Base-by-base conservation (phyloP, 2,797 vertebrate genomes). In the Gorsachius magnificus region DNA sequence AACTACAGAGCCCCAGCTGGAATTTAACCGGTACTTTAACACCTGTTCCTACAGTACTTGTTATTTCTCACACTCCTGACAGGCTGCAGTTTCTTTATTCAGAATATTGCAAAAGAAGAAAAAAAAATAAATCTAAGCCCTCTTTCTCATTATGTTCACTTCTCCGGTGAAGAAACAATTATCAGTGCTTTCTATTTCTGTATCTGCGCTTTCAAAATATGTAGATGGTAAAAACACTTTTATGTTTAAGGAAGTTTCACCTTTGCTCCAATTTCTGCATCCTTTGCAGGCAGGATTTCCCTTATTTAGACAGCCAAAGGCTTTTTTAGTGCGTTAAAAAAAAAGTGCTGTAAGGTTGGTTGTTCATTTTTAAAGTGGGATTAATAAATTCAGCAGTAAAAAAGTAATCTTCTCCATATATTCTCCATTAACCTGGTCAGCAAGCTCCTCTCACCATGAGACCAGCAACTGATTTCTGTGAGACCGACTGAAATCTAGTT, bases 211-310 rank as follows among this genome's bases (percentile, higher is more conserved):
- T 90, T 89, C 91, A 89, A 87, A 96, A 93, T 4, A 90, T 0
- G 2, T 41, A 66, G 33, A 68, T 1, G 9, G n/a, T 43, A 83
- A 87, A 89, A 90, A 35, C 48, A 82, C 20, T 81, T 69, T 2
- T 6, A 50, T 51, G 41, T 68, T 80, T 71, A 77, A 92, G 91
- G 90, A 96, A 95, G 83, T 78, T 89, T 83, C 78, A 87, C 57
- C 75, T 93, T 85, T 91, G 86, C 78, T 68, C 90, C 63, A 69
- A 57, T 90, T 95, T 94, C 86, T 93, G 83, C 81, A 85, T 92
- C 57, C 75, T 92, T 83, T 90, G 68, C 61, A 89, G 68, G 77
- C 91, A 95, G 93, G 94, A 96, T 93, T 93, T 97, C 93, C 91
- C 70, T 70, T 85, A 84, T 38, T 95, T 88, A 83, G 41, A 10